Evolutionary conservation across 1,140 invertebrate species (phyloP), one percentile per base, ranked within the genome.

Genomic region (Varroa destructor): DNA sequence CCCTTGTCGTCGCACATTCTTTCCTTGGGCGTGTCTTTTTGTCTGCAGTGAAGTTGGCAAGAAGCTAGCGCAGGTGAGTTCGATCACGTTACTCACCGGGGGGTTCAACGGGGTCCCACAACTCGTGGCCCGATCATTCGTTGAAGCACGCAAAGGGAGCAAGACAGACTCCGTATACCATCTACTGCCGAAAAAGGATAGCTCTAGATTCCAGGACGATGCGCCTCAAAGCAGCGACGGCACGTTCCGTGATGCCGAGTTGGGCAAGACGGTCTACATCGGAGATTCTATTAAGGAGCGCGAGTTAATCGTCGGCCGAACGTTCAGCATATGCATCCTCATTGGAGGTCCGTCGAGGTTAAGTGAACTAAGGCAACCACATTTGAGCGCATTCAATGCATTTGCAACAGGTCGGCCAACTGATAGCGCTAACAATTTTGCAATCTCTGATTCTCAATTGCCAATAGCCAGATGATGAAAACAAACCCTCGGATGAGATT

Each of bases 251-350:
- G 72, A 76, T 46, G 73, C 77, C 12, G 55, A 75, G 0, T 80
- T 77, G 73, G 80, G 80, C 37, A 77, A 79, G 71, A 80, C 78
- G 6, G 42, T 79, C 42, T 81, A 79, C 72, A 74, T 77, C 75
- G 80, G 80, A 0, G 76, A 80, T 57, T 77, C 76, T 73, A 74
- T 80, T 10, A 75, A 77, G 70, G 78, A 81, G 58, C 72, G 78
- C 40, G 80, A 80, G 70, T 75, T 75, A 5, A 77, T 78, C 55
- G 78, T 79, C 5, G 77, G 78, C 1, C 72, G 78, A 51, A 73
- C 77, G 42, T 76, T 81, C 56, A 77, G 79, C 61, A 77, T 79
- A 10, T 81, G 79, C 74, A 75, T 81, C 40, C 74, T 81, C 4
- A 76, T 81, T 64, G 79, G 79, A 75, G 80, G 79, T 78, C 75